Conservation (phyloP, 2,888 invertebrate genomes). For the Muscina levida region DNA sequence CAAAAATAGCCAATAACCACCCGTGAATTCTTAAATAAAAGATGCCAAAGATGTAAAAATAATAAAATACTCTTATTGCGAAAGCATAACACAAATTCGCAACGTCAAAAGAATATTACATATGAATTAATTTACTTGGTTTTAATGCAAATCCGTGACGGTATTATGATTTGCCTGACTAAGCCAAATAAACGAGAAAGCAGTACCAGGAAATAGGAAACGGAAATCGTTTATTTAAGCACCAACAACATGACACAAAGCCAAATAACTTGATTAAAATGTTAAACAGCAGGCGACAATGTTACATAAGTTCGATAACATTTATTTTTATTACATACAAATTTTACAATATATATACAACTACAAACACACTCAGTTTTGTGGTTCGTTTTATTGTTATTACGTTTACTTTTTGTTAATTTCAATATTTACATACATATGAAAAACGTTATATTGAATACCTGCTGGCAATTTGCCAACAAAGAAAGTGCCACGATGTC, state of each 20-base stretch:
- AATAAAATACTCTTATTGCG: no score
- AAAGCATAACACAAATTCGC: no score
- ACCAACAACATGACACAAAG: conserved; percentile 38
- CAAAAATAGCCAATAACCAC: no score
- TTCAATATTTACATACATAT: conserved; percentile 36
- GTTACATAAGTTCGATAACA: no score
- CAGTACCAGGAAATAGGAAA: conserved; percentile 54
- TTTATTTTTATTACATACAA: no score
- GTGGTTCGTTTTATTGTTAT: conserved; percentile 2
- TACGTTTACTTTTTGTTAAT: neutral
- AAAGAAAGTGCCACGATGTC: no score
- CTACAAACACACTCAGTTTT: neutral
- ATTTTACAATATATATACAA: conserved; percentile 20
- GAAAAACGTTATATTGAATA: conserved; percentile 52
- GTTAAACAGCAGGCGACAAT: conserved; percentile 36
- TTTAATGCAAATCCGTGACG: no score
- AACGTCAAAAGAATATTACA: no score
- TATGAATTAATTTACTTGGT: no score
- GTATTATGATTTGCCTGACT: conserved; percentile 58
- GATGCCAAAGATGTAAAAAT: no score
- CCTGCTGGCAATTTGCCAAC: conserved; percentile 50
- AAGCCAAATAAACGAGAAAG: conserved; percentile 48
- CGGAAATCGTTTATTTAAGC: conserved; percentile 56
- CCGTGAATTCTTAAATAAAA: no score
- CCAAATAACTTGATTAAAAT: conserved; percentile 60